Base-by-base conservation (phyloP, 2,113 vertebrate species). In the Esox niger region DNA sequence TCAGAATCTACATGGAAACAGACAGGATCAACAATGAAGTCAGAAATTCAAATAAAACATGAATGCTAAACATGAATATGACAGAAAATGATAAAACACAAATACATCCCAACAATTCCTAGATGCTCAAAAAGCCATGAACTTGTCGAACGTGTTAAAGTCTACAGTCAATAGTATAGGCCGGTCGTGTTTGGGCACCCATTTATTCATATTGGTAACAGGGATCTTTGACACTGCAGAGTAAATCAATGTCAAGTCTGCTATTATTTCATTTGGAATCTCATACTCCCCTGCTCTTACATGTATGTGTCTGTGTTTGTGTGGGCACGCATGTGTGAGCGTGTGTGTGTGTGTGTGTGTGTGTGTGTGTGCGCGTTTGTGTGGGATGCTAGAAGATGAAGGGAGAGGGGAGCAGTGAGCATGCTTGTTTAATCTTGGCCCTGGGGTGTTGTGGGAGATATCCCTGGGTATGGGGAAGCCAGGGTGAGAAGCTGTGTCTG, bases 1-100 rank as follows among this genome's bases (percentile, higher is more conserved):
- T 99, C 82, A 99, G 86, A 80, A 99, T 98, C 97, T 99, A 80
- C 10, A 60, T 74, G 49, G 2, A 66, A 70, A 82, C 1, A 38
- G 21, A 70, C 7, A 31, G 9, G 15, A 43, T 43, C 38, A 17
- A 17, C 13, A 15, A 4, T 43, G 13, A 43, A 17, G 1, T 43
- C 38, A 15, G 38, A 43, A n/a, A 43, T 43, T 2, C 13, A 43
- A 43, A 15, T 43, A 43, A 17, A 15, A 17, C 15, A 15, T 4
- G 17, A 43, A 43, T 17, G 7, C 9, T 27, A 30, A 4, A 11
- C 23, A 8, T 15, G 26, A 9, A 63, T n/a, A n/a, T n/a, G n/a
- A n/a, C n/a, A n/a, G n/a, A n/a, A n/a, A n/a, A n/a, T n/a, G n/a
- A n/a, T n/a, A n/a, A n/a, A n/a, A n/a, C n/a, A n/a, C n/a, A n/a